A percentile compares a stretch with the other conserved stretches of the same genome.
Evolutionary conservation across 2,113 vertebrate genomes (phyloP).

Genomic region (Seriola rivoliana): DNA sequence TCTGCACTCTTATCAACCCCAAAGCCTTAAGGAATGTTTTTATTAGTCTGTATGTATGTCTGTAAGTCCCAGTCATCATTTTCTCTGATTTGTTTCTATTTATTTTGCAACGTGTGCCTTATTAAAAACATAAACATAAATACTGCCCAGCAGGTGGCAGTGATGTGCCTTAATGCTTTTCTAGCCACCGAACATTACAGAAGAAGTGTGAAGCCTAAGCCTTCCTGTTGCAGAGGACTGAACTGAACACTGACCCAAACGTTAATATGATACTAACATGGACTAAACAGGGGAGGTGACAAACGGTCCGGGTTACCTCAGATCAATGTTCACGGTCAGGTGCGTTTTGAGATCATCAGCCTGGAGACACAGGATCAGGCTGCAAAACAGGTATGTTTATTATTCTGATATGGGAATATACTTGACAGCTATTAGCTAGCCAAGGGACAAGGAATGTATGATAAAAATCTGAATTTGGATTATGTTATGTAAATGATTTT

Average conservation of each 20-base stretch:
- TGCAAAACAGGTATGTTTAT: constrained; percentile 48
- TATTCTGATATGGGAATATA: not conserved
- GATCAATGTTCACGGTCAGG: constrained; percentile 55
- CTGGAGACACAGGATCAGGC: constrained; percentile 17
- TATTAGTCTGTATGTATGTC: too few species aligned
- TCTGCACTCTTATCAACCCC: too few species aligned
- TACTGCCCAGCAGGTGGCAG: not conserved
- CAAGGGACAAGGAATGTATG: not conserved
- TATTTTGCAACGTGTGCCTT: not conserved
- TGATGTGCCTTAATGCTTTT: fast-evolving
- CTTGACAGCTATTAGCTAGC: not conserved
- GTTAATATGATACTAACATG: constrained; percentile 14
- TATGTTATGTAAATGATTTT: too few species aligned
- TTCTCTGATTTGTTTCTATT: too few species aligned
- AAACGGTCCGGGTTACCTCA: not conserved
- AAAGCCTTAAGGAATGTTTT: too few species aligned
- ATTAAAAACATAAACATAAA: not conserved
- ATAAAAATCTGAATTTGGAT: too few species aligned
- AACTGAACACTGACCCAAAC: fast-evolving
- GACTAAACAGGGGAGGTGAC: not conserved
- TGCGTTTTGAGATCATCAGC: constrained; percentile 45
- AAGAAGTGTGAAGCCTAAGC: constrained; percentile 4
- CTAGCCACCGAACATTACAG: not conserved
- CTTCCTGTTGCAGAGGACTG: not conserved
- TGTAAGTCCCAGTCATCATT: too few species aligned